Base-by-base conservation (phyloP, 2,797 vertebrate species). In the Streptopelia turtur region DNA sequence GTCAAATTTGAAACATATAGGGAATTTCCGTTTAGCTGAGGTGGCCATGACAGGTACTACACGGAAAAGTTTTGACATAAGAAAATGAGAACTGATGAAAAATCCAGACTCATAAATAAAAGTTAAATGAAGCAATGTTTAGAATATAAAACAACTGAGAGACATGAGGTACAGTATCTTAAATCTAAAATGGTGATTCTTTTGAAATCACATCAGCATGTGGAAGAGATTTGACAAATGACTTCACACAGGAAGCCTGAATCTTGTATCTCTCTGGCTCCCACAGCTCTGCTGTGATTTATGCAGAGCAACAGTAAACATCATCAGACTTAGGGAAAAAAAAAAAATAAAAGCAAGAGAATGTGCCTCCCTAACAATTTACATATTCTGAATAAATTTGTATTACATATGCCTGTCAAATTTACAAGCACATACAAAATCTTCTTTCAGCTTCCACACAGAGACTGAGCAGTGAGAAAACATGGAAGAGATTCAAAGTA, bases 321-420 rank as follows among this genome's bases (percentile, higher is more conserved):
- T 68, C 61, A 61, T 41, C 28, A 61, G 60, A 86, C 20, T 79
- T 27, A 90, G 22, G 5, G 11, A 11, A 15, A 66, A 69, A n/a
- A n/a, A n/a, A 86, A 93, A 85, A 70, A 22, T 65, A 47, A 66
- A 47, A 65, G 27, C 1, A 2, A 74, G 35, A 68, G 45, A 78
- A 71, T 81, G 4, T 80, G 94, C 91, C 50, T 13, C 14, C 14
- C 6, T 63, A 23, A 28, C 7, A 3, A 75, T 90, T 83, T 94
- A 61, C 69, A 90, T 90, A 77, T 78, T 92, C 65, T 83, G 72
- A 91, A 90, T 77, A 92, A 88, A 88, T 90, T 87, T 81, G 25
- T 85, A 25, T 72, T 78, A 43, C 47, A 50, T 41, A 35, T 60
- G 35, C 45, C 50, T 45, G 50, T 92, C 49, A 81, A 47, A 75